A percentile compares a stretch with the other conserved stretches of the same genome.
These are phyloP conservation scores for Bellardia bayeri DNA, from an alignment of 2,888 invertebrate species.

Conservation along the genomic window DNA sequence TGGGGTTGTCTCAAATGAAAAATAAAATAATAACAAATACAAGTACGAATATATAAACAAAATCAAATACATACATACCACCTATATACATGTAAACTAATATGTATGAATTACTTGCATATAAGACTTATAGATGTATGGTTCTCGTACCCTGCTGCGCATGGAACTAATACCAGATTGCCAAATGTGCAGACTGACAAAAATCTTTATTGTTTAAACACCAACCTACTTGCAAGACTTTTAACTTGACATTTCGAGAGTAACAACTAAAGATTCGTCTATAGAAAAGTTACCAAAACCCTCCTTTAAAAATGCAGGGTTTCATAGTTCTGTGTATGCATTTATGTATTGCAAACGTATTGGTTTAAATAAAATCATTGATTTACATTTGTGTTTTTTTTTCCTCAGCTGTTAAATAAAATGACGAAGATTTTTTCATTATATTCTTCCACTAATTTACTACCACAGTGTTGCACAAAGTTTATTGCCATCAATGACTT, in stretches of 20 bases:
- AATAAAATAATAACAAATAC: conserved; percentile 41
- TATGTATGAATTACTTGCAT: conserved; percentile 60
- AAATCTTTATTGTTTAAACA: too few species aligned
- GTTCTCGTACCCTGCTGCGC: too few species aligned
- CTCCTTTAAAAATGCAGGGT: neutral
- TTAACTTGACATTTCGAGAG: too few species aligned
- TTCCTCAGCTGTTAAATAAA: neutral
- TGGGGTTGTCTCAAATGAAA: conserved; percentile 40
- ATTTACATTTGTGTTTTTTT: conserved; percentile 11
- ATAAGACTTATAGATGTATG: conserved; percentile 39
- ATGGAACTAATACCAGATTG: too few species aligned
- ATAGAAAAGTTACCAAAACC: too few species aligned
- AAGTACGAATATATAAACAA: neutral
- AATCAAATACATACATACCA: neutral
- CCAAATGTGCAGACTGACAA: too few species aligned
- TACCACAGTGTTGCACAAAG: conserved; percentile 60
- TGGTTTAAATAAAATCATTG: conserved; percentile 56
- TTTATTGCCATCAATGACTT: conserved; percentile 67
- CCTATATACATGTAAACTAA: conserved; percentile 7
- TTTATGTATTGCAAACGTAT: neutral
- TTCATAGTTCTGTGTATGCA: neutral
- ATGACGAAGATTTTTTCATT: conserved; percentile 6
- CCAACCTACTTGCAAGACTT: too few species aligned
- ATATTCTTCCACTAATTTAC: conserved; percentile 45
- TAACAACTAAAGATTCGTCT: too few species aligned